These are phyloP conservation scores for Eledona agricola DNA, from an alignment of 2,888 invertebrate species.

Conservation along the genomic window DNA sequence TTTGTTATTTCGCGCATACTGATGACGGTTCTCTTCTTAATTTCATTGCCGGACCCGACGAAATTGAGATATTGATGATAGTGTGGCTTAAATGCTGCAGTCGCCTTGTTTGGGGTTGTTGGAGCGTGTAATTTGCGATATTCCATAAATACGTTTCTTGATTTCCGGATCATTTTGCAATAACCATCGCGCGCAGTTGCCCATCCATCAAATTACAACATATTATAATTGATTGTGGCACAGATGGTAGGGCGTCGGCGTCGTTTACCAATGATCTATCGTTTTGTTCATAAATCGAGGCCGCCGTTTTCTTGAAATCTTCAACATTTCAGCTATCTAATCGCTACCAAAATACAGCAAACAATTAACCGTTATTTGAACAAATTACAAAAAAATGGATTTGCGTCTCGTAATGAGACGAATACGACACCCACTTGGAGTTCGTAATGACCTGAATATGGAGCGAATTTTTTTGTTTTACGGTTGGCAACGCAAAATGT, in stretches of 20 bases:
- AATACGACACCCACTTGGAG: too few relatives aligned
- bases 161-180: constrained; percentile 49
- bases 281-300: too few relatives aligned
- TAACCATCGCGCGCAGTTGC: constrained; percentile 41
- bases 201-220: constrained; percentile 52
- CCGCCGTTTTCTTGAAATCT: too few relatives aligned
- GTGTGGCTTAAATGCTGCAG: constrained; percentile 2
- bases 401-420: too few relatives aligned
- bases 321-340: too few relatives aligned
- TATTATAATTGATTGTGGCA: constrained; percentile 45
- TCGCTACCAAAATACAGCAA: too few relatives aligned
- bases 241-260: constrained; percentile 44
- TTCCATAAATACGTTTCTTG: constrained; percentile 47
- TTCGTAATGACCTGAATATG: too few relatives aligned
- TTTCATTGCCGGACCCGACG: constrained; percentile 34
- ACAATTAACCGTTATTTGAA: too few relatives aligned
- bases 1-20: constrained; percentile 47
- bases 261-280: too few relatives aligned
- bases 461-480: too few relatives aligned
- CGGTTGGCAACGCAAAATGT: too few relatives aligned
- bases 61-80: constrained; percentile 4
- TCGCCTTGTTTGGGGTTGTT: constrained; percentile 14
- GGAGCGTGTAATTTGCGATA: constrained; percentile 41
- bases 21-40: constrained; percentile 35
- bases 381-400: too few relatives aligned